Percentiles rank a stretch among this genome's conserved stretches.
Conservation (phyloP, 92 coral and sea anemone genomes). For the Nematostella vectensis region DNA sequence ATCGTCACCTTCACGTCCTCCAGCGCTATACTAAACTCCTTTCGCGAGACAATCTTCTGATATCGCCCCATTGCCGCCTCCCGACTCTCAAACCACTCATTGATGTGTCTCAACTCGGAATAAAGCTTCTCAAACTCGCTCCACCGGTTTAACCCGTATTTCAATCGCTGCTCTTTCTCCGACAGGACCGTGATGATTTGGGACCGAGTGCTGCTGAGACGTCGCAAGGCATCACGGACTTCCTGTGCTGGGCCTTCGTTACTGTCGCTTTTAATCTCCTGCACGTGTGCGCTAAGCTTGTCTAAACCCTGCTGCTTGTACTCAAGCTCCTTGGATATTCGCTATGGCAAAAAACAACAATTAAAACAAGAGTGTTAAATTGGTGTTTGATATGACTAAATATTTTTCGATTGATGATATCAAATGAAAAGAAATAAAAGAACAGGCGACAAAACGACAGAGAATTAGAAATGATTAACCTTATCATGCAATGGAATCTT, state of each 20-base stretch:
- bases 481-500: no score
- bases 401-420: no score
- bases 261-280: constrained; percentile 48
- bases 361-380: no score
- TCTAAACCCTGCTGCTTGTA: constrained; percentile 27
- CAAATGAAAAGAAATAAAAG: no score
- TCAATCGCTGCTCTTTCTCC: constrained; percentile 62
- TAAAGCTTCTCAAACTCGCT: constrained; percentile 75
- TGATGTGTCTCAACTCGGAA: constrained; percentile 68
- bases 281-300: constrained; percentile 40
- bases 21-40: constrained; percentile 76
- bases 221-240: constrained; percentile 41
- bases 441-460: no score
- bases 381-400: no score
- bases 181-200: constrained; percentile 47
- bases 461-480: no score
- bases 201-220: constrained; percentile 33
- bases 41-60: constrained; percentile 81
- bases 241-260: constrained; percentile 35
- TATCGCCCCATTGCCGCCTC: constrained; percentile 83
- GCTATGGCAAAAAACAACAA: constrained; percentile 10
- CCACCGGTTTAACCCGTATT: constrained; percentile 81
- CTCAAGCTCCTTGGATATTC: constrained; percentile 23
- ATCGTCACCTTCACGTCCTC: constrained; percentile 96
- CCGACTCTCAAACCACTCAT: constrained; percentile 85